Evolutionary conservation across 1,140 invertebrate genomes (phyloP), one percentile per base, ranked within the genome.

Genomic region (Galendromus occidentalis): DNA sequence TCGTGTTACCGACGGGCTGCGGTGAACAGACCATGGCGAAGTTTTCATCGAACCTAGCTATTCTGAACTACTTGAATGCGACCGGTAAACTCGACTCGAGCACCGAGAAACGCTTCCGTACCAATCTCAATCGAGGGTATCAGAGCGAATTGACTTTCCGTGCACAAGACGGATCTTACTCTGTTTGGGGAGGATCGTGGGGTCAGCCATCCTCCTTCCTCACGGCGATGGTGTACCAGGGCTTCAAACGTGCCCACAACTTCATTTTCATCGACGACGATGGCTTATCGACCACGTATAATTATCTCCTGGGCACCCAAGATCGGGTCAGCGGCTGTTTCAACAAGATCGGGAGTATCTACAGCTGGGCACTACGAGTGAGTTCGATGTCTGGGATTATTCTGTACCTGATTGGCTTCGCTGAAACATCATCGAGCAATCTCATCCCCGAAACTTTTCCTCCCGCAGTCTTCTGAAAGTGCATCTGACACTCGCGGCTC

Each of bases 21-120:
- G 80, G 87, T 0, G 87, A 90, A 71, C 87, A 90, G 75, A 90
- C 88, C 73, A 86, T 90, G 85, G 77, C 87, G 6, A 80, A 84
- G 7, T 82, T 88, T 25, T 84, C 85, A 2, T 85, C 86, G 0
- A 86, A 86, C 71, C 80, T 88, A 66, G 81, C 84, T 65, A 81
- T 87, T 1, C 73, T 85, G 39, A 73, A 79, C 5, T 85, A 87
- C 68, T 72, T 86, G 42, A 75, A 79, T 20, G 74, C 77, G 0
- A 80, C 79, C 0, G 72, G 75, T 25, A 73, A 73, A 65, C 42
- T 74, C 1, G 74, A 71, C 12, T 70, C 78, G 0, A 71, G 76
- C 25, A 74, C 85, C 1, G 75, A 79, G 69, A 69, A 74, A 7
- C 80, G 80, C 68, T 82, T 83, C 14, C 73, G 83, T 1, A 75